Conservation (phyloP, 2,888 invertebrate species). For the Drosophila multiciliata region DNA sequence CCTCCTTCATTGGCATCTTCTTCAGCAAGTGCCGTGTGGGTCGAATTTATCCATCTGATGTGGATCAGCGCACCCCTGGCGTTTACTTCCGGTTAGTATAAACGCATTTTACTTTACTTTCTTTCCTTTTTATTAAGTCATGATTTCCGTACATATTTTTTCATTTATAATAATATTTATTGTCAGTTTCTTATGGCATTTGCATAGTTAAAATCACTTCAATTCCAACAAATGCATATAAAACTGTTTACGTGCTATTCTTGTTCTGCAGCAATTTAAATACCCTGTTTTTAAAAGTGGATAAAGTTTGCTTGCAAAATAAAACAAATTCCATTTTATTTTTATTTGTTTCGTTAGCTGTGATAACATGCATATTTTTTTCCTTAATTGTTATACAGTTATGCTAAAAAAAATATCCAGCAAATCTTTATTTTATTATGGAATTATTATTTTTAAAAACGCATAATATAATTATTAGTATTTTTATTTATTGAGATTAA, state of each 20-base stretch:
- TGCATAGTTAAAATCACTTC: conserved; percentile 60
- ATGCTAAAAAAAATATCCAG: too few relatives aligned
- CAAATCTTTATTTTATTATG: too few relatives aligned
- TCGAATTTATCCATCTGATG: conserved; percentile 89
- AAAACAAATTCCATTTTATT: background rate
- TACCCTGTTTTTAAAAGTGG: background rate
- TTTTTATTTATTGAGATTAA: too few relatives aligned
- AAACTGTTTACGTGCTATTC: background rate
- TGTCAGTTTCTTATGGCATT: conserved; percentile 46
- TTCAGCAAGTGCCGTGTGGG: conserved; percentile 95
- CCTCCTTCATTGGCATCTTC: conserved; percentile 97
- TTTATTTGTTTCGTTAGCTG: background rate
- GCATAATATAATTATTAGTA: too few relatives aligned
- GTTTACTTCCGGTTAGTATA: conserved; percentile 90
- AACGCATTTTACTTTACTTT: background rate
- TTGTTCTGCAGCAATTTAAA: conserved; percentile 4
- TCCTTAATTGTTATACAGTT: background rate
- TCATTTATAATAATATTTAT: conserved; percentile 45
- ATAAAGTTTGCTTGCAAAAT: background rate
- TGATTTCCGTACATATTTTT: conserved; percentile 19
- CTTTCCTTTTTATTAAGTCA: background rate
- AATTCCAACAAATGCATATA: conserved; percentile 1
- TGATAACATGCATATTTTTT: background rate
- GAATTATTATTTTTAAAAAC: too few relatives aligned
- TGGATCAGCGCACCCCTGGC: conserved; percentile 91